phyloP scores from a whole-genome alignment of 2,888 invertebrate species.

The Pecten maximus region DNA sequence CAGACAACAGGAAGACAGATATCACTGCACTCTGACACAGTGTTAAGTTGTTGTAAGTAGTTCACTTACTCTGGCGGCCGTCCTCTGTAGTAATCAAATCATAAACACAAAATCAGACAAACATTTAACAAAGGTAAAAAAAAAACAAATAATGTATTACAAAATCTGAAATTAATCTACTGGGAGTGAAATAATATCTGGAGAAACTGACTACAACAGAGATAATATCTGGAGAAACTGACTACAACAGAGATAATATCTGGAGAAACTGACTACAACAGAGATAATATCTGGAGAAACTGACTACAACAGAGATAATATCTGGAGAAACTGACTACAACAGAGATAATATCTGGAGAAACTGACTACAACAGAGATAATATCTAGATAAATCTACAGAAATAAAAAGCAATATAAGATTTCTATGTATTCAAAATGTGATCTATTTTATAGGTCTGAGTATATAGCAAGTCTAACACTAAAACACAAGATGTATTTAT shows the following conservation, averaged over 20 bases:
- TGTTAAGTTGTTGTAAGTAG: conserved; percentile 6
- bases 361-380: too few relatives aligned
- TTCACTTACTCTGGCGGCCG: neutral
- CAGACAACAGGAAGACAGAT: neutral
- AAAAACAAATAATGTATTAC: neutral
- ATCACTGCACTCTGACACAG: neutral
- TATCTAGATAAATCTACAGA: too few relatives aligned
- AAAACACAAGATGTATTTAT: neutral
- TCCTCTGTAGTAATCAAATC: conserved; percentile 8
- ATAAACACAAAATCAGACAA: conserved; percentile 12
- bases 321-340: neutral
- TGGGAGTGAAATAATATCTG: neutral
- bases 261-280: too few relatives aligned
- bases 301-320: too few relatives aligned
- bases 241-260: neutral
- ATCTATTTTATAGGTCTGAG: too few relatives aligned
- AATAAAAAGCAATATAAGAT: too few relatives aligned
- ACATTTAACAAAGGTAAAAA: neutral
- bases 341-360: too few relatives aligned
- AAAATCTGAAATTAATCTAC: neutral
- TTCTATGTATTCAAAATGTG: too few relatives aligned
- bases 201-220: too few relatives aligned
- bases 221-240: neutral
- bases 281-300: too few relatives aligned
- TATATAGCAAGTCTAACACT: neutral